phyloP scores from a whole-genome alignment of 1,140 invertebrate genomes.

The Ostrea edulis region DNA sequence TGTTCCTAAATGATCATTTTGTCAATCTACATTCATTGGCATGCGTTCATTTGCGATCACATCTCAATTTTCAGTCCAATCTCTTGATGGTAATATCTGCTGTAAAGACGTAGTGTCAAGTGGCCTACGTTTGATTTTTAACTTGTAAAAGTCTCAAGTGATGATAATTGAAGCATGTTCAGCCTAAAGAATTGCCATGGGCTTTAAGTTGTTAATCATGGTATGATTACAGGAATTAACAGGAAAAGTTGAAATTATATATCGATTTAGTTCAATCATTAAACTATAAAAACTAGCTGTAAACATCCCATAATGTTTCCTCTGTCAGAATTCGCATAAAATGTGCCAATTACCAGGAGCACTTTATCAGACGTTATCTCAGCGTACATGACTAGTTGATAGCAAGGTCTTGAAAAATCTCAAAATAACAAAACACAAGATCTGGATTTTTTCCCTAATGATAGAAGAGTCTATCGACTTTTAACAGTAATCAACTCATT shows the following conservation, averaged over 20 bases:
- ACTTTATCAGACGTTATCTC: not conserved
- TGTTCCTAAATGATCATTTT: too few species aligned
- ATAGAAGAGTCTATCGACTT: constrained; percentile 21
- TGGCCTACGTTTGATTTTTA: too few species aligned
- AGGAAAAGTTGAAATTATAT: constrained; percentile 4
- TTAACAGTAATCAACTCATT: not conserved
- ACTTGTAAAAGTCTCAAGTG: not conserved
- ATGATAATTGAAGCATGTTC: not conserved
- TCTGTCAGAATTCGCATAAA: not conserved
- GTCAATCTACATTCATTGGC: too few species aligned
- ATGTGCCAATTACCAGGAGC: not conserved
- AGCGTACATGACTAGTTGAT: not conserved
- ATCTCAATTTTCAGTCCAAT: too few species aligned
- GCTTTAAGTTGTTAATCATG: not conserved
- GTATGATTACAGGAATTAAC: not conserved
- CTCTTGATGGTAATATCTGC: too few species aligned
- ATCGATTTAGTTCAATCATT: constrained; percentile 15
- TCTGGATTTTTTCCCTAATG: not conserved
- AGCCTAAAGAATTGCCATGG: not conserved
- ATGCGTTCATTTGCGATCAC: too few species aligned
- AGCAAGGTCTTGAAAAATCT: constrained; percentile 9
- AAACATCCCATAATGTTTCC: not conserved
- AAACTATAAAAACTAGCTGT: not conserved
- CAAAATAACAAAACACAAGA: constrained; percentile 13
- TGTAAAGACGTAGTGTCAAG: too few species aligned